These are phyloP conservation scores for Oenanthe melanoleuca DNA, from an alignment of 2,113 vertebrate species.

Conservation along the genomic window DNA sequence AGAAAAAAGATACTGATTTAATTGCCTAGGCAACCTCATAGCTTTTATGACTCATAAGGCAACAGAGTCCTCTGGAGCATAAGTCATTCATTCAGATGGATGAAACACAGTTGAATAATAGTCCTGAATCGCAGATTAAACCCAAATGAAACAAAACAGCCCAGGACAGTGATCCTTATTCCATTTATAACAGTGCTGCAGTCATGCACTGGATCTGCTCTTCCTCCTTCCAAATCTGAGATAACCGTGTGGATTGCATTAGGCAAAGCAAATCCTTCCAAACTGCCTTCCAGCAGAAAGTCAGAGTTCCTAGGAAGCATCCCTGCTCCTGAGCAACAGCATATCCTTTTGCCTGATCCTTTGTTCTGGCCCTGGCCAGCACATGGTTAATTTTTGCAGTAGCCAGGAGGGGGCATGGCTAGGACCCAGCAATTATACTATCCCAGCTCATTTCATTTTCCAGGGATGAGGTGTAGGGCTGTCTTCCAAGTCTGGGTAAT, in stretches of 20 bases:
- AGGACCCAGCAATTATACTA: neutral
- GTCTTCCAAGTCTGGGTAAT: neutral
- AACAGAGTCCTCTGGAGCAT: accelerated
- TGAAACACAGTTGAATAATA: neutral
- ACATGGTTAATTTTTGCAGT: neutral
- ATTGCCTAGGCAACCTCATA: conserved; percentile 39
- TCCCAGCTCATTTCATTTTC: neutral
- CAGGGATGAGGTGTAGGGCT: neutral
- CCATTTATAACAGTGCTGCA: neutral
- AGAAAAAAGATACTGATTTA: conserved; percentile 13
- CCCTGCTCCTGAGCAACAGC: neutral
- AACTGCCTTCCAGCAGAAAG: neutral
- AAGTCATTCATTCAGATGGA: neutral
- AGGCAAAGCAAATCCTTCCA: neutral
- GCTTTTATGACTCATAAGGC: neutral
- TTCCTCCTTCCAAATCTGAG: neutral
- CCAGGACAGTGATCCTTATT: neutral
- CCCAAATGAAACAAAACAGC: neutral
- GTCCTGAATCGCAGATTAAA: neutral
- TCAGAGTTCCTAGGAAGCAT: neutral
- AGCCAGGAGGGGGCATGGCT: neutral
- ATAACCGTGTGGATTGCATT: neutral
- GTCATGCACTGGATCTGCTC: neutral
- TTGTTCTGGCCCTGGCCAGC: neutral
- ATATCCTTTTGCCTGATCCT: neutral